These are phyloP conservation scores for Leptestheria dahalacensis DNA, from an alignment of 1,140 invertebrate genomes.

Conservation along the genomic window DNA sequence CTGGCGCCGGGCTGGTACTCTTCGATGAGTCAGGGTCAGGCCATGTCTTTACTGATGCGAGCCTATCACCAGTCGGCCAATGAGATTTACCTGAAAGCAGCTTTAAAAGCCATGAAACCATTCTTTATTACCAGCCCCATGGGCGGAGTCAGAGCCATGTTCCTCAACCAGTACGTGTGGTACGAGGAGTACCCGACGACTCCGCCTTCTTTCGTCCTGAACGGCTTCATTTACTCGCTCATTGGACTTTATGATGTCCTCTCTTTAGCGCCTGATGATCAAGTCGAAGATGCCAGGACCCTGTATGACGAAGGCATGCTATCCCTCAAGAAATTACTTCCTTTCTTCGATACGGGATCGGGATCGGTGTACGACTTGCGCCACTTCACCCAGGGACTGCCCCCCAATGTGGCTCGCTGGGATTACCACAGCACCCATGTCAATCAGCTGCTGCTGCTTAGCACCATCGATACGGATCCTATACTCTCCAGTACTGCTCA, in stretches of 20 bases:
- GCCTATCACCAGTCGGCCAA: slow-evolving; percentile 68
- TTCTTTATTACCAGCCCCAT: slow-evolving; percentile 51
- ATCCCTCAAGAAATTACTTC: slow-evolving; percentile 76
- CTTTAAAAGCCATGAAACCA: slow-evolving; percentile 58
- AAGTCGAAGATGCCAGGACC: slow-evolving; percentile 45
- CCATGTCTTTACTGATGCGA: slow-evolving; percentile 76
- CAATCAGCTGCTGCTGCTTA: slow-evolving; percentile 80
- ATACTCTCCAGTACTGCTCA: slow-evolving; percentile 70
- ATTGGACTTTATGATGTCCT: slow-evolving; percentile 88
- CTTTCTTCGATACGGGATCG: slow-evolving; percentile 86
- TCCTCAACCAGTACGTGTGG: slow-evolving; percentile 68
- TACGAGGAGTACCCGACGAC: slow-evolving; percentile 95
- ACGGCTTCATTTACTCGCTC: slow-evolving; percentile 96
- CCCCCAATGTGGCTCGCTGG: slow-evolving; percentile 85
- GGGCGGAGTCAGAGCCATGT: slow-evolving; percentile 72
- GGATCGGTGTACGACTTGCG: slow-evolving; percentile 93
- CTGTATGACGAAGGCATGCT: slow-evolving; percentile 74
- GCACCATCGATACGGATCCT: slow-evolving; percentile 70
- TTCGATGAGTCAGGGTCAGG: slow-evolving; percentile 95
- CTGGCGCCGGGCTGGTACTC: slow-evolving; percentile 85
- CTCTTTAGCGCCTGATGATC: slow-evolving; percentile 36
- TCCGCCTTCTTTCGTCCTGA: slow-evolving; percentile 87
- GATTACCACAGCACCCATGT: slow-evolving; percentile 98
- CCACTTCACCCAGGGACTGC: slow-evolving; percentile 66
- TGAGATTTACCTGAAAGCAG: slow-evolving; percentile 64